Conservation (phyloP, 2,797 vertebrate species). For the Nasua narica region DNA sequence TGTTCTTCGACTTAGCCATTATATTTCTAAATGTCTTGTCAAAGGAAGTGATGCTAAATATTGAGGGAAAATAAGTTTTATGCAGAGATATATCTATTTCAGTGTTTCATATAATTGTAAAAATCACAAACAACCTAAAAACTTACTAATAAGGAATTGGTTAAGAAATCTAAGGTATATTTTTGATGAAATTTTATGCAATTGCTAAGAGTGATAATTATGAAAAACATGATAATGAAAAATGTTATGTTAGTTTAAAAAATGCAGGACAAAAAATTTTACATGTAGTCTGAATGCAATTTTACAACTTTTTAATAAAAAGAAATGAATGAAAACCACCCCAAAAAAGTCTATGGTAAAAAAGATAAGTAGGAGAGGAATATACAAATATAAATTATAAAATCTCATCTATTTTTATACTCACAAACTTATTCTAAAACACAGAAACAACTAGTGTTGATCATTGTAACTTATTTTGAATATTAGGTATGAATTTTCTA, state of each 20-base stretch:
- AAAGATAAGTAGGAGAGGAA: neutral
- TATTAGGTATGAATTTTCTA: neutral
- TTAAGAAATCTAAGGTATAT: neutral
- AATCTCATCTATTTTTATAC: neutral
- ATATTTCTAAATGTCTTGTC: neutral
- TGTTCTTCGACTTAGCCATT: neutral
- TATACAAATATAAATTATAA: neutral
- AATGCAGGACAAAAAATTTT: neutral
- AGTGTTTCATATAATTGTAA: neutral
- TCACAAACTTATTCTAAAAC: neutral
- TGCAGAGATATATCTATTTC: neutral
- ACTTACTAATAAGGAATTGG: neutral
- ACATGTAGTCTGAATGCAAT: neutral
- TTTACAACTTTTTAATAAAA: constrained; percentile 12
- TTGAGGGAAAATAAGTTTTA: neutral
- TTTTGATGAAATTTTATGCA: neutral
- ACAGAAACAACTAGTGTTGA: neutral
- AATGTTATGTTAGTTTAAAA: neutral
- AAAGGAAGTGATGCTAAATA: neutral
- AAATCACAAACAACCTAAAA: neutral
- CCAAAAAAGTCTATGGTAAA: neutral
- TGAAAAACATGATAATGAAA: neutral
- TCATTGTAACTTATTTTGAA: neutral
- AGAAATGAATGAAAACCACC: neutral
- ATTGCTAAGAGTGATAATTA: neutral